phyloP scores from a whole-genome alignment of 1,140 invertebrate species.

The Solenopsis fugax region DNA sequence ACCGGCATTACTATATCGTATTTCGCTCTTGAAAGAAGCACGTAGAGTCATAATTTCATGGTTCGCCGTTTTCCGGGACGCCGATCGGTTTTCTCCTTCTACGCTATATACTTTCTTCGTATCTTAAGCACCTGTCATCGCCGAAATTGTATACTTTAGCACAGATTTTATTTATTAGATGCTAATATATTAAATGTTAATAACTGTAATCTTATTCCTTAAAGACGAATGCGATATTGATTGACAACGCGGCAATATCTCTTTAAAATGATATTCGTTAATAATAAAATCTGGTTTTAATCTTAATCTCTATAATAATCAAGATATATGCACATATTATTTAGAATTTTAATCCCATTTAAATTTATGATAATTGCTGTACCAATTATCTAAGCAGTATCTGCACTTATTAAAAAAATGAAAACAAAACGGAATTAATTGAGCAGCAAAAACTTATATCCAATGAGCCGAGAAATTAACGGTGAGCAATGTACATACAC shows the following conservation, averaged over 20 bases:
- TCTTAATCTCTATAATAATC: not conserved
- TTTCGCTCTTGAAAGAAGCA: not conserved
- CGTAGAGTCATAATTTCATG: not conserved
- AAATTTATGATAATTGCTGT: conserved; percentile 27
- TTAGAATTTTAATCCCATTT: not conserved
- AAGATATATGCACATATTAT: not conserved
- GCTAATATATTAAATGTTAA: not conserved
- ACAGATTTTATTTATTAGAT: not conserved
- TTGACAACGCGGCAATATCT: not conserved
- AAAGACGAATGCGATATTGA: not conserved
- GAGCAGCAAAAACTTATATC: conserved; percentile 4
- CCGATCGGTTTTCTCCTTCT: not conserved
- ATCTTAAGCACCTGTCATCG: not conserved
- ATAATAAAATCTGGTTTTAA: not conserved
- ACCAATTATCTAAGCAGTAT: not conserved
- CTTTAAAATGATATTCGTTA: not conserved
- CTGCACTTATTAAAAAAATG: not conserved
- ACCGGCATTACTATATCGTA: not conserved
- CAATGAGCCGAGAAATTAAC: conserved; percentile 8
- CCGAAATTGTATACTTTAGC: not conserved
- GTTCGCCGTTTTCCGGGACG: not conserved
- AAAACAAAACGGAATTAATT: conserved; percentile 3
- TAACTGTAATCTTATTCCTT: not conserved
- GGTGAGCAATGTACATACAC: not conserved
- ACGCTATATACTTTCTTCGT: not conserved